Evolutionary conservation across 2,113 vertebrate species (phyloP), one percentile per base, ranked within the genome.

Genomic region (Dipodomys merriami): DNA sequence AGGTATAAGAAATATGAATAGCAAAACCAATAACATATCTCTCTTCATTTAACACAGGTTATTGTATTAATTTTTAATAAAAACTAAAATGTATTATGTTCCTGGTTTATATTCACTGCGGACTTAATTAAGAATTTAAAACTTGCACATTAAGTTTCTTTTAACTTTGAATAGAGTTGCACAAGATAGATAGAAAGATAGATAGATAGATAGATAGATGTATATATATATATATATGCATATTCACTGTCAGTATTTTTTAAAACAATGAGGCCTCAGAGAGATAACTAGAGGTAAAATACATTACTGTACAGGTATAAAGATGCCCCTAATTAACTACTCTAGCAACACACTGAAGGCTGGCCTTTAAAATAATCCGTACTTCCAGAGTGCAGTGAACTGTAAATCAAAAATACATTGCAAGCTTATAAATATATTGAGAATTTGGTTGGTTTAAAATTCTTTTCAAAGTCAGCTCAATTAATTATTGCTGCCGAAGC

Each of bases 321-420:
- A 96, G 16, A 81, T 35, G 1, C 60, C 30, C 88, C 27, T 95
- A 67, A 33, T 49, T 93, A 85, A 33, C 57, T 92, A 77, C 27
- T 68, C 23, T 6, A 19, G 65, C 60, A 78, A 92, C 16, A 13
- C 93, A 68, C 60, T 93, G 64, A 93, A 27, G 49, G 68, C 83
- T 77, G 1, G 9, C 78, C 91, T 94, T 87, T 96, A 69, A 97
- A 97, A 88, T 83, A 94, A 4, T 49, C 25, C 73, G 8, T 19
- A 86, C 93, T 84, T 91, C 80, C 35, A 82, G 95, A 93, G 91
- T 62, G 27, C 71, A 89, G 5, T 87, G 49, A 96, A 91, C 1
- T 95, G 30, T 81, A 97, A 96, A 97, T 95, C 39, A 92, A 95
- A 46, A 25, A 94, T 74, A 96, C 12, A 96, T 85, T 35, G 95